Evolutionary conservation across 1,140 invertebrate genomes (phyloP).

Genomic region (Halotydeus destructor): DNA sequence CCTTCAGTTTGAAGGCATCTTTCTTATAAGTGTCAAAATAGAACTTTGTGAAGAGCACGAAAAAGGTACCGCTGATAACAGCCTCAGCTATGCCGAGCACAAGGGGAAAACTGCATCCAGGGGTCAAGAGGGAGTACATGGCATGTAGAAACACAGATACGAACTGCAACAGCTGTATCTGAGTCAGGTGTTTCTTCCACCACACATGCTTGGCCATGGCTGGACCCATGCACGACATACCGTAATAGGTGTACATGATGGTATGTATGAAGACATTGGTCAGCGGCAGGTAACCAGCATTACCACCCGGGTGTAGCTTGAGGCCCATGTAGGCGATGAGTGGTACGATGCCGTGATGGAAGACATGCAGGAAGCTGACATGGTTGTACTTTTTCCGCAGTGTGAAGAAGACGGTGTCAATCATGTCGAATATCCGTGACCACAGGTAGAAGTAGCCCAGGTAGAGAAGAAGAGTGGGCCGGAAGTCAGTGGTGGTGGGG

Average conservation of each 20-base stretch:
- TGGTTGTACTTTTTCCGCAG: conserved; percentile 76
- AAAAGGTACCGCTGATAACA: no score
- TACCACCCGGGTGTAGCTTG: conserved; percentile 19
- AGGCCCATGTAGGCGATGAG: conserved; percentile 22
- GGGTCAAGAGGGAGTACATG: conserved; percentile 9
- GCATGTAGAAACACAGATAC: conserved; percentile 7
- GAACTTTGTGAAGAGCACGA: no score
- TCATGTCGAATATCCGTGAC: conserved; percentile 7
- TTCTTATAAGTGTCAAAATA: no score
- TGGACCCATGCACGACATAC: conserved; percentile 30
- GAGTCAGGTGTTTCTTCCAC: conserved; percentile 82
- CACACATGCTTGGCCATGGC: conserved; percentile 40
- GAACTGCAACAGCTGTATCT: conserved; percentile 46
- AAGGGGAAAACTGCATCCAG: no score
- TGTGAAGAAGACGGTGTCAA: conserved; percentile 50
- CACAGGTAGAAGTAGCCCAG: conserved; percentile 4
- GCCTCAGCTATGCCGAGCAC: no score
- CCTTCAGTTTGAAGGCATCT: no score
- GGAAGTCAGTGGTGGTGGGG: not conserved
- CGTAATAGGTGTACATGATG: conserved; percentile 33
- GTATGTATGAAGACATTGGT: conserved; percentile 71
- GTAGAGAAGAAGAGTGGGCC: not conserved
- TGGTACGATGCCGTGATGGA: conserved; percentile 47
- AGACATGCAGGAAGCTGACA: conserved; percentile 74
- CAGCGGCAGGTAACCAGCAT: conserved; percentile 17